Base-by-base conservation (phyloP, 2,113 vertebrate genomes). In the Suncus etruscus region DNA sequence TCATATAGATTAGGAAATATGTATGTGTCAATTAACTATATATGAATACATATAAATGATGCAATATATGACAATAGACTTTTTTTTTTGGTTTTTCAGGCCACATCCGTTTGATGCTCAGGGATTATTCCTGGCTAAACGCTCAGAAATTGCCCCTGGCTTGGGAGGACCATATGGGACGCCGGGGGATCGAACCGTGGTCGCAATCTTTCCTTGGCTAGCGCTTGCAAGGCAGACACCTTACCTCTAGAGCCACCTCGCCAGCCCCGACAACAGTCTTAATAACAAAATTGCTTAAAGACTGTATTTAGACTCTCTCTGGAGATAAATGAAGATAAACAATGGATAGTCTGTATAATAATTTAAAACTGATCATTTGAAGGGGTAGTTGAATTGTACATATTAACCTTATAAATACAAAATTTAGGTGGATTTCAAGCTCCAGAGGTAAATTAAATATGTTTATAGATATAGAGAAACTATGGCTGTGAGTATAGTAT, bases 341-440 rank as follows among this genome's bases (percentile, higher is more conserved):
- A 1, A 0, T 47, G 68, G 39, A 76, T 63, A 75, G 25, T 82
- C 8, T 76, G 27, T 65, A 31, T 47, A 75, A 74, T 54, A 51
- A 76, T 73, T 63, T 90, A 76, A 83, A 31, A 54, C 39, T 65
- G 88, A 66, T 70, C 82, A 87, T 95, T 78, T 89, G 39, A 91
- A 86, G 86, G 12, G 10, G 8, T 29, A 87, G 14, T 32, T 88
- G 54, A 89, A 51, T 89, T 20, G 73, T 58, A 22, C 25, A 85
- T 58, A 84, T 79, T 75, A 92, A 80, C 72, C 74, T 87, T 90
- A 92, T 58, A 77, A 95, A 79, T 81, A 70, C 24, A 87, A 85
- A 92, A 77, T 65, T 61, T 83, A n/a, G 18, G 45, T 69, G 47
- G 3, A 81, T 91, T 74, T 0, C 31, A 73, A 85, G 9, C 27